A percentile compares a stretch with the other conserved stretches of the same genome.
phyloP scores from a whole-genome alignment of 2,113 vertebrate genomes.

The Lampris incognitus region DNA sequence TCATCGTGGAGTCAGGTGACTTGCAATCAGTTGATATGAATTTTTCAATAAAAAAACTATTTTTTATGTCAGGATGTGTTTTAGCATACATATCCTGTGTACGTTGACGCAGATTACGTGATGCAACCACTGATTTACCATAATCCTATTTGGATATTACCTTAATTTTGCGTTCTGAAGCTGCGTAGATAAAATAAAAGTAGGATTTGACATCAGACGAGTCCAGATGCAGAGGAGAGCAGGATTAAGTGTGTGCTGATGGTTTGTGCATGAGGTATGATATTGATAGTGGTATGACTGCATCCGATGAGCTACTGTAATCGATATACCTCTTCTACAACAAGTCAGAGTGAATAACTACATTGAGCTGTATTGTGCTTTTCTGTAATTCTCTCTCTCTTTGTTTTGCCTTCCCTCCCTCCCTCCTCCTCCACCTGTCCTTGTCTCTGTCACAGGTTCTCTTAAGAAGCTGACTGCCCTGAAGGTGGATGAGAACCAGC shows the following conservation, averaged over 20 bases:
- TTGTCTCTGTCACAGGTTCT: constrained; percentile 82
- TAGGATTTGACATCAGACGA: constrained; percentile 1
- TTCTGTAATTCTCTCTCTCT: constrained; percentile 5
- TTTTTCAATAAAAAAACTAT: too few species aligned
- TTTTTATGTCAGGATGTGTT: too few species aligned
- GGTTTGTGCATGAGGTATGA: constrained; percentile 16
- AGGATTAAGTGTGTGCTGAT: constrained; percentile 2
- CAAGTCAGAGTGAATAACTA: constrained; percentile 50
- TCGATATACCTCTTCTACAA: constrained; percentile 39
- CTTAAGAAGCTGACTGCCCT: constrained; percentile 94
- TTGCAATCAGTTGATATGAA: too few species aligned
- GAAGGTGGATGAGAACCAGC: constrained; percentile 98
- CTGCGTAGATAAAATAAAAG: too few species aligned
- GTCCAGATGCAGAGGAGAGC: background rate
- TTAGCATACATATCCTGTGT: too few species aligned
- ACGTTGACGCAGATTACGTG: too few species aligned
- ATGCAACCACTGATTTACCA: too few species aligned
- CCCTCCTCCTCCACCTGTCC: background rate
- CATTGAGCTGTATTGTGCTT: constrained; percentile 7
- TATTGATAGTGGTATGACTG: constrained; percentile 43
- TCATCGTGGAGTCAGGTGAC: too few species aligned
- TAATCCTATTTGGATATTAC: too few species aligned
- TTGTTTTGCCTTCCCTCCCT: background rate
- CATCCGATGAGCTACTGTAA: constrained; percentile 48
- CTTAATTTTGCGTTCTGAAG: too few species aligned